Base-by-base conservation (phyloP, 2,113 vertebrate genomes). In the Panthera tigris region DNA sequence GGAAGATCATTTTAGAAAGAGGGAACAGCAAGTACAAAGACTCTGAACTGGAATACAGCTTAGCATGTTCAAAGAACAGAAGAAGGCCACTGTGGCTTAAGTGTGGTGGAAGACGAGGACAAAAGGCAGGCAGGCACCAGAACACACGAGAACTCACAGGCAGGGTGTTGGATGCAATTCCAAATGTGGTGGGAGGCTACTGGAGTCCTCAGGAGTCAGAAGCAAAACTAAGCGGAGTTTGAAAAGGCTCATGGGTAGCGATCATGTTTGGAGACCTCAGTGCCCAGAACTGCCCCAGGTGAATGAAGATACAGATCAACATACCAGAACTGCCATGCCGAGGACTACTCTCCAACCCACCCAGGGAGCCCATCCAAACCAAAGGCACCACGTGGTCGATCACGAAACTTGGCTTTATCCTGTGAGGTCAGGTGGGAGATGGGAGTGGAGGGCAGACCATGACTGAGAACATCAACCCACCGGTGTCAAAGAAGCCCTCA, bases 61-160 rank as follows among this genome's bases (percentile, higher is more conserved):
- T 45, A 18, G 7, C 14, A 25, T 63, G 12, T 48, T 82, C 39
- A 71, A 89, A 63, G 48, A 68, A 92, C 18, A 78, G 41, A 55
- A 85, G 66, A 52, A 6, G n/a, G 50, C 48, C 12, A 0, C 1
- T 0, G 1, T 50, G 66, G 80, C 23, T 74, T 31, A 15, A 41
- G 33, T 4, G 9, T 19, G 11, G 19, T 10, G 9, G 10, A 7
- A 15, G 68, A 12, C 25, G 61, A 55, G 7, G 61, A 48, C 19
- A 25, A n/a, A 79, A 66, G 39, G 57, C n/a, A 1, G 11, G 65
- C 45, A 52, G 65, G 33, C 61, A 31, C 18, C 81, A 48, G 65
- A 18, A 11, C 19, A 18, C 0, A 0, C 8, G 27, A 29, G 19
- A 45, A 57, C 50, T 79, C 9, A 1, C 23, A 15, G 27, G 16